These are phyloP conservation scores for Theocolax elegans DNA, from an alignment of 1,140 invertebrate genomes.

Conservation along the genomic window DNA sequence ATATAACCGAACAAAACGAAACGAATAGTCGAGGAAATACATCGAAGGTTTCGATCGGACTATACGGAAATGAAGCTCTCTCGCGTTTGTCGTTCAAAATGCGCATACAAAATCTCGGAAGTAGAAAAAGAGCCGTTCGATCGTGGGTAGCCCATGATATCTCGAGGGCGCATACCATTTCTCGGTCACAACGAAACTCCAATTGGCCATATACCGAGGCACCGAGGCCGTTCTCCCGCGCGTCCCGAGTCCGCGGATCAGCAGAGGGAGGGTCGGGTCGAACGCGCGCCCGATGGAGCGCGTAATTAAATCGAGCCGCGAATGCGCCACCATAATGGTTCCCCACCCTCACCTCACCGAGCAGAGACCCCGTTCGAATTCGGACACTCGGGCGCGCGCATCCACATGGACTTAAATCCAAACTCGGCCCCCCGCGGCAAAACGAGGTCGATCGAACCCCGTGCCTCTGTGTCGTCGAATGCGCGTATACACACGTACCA, in stretches of 20 bases:
- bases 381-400: too few species aligned
- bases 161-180: neutral
- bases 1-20: too few species aligned
- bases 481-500: too few species aligned
- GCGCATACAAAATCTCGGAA: neutral
- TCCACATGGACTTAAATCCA: neutral
- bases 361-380: neutral
- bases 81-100: too few species aligned
- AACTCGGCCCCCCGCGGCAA: neutral
- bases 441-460: conserved; percentile 35
- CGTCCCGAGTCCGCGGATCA: too few species aligned
- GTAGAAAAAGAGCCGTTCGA: neutral
- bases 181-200: neutral
- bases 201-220: neutral
- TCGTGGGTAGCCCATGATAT: neutral
- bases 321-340: conserved; percentile 16
- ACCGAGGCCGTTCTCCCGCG: too few species aligned
- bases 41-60: too few species aligned
- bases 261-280: neutral
- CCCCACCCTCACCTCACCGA: neutral
- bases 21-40: too few species aligned
- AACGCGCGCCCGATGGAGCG: conserved; percentile 14
- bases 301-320: conserved; percentile 36
- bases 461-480: too few species aligned
- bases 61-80: too few species aligned